These are phyloP conservation scores for Semaprochilodus insignis DNA, from an alignment of 2,797 vertebrate species.

Conservation along the genomic window DNA sequence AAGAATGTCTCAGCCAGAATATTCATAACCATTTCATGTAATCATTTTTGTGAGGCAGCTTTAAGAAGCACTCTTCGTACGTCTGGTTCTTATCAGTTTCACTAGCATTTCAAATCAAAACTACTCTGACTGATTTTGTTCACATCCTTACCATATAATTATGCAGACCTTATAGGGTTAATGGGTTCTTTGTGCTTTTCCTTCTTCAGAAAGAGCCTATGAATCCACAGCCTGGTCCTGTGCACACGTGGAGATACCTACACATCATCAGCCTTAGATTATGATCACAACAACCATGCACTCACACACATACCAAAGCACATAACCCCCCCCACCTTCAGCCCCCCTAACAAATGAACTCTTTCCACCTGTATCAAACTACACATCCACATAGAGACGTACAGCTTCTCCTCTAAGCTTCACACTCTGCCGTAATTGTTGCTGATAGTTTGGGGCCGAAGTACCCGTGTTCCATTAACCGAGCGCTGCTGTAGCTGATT, in stretches of 20 bases:
- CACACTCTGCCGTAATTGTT: slow-evolving; percentile 64
- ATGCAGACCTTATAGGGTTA: too few relatives aligned
- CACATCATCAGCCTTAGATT: slow-evolving; percentile 51
- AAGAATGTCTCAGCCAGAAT: too few relatives aligned
- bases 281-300: slow-evolving; percentile 20
- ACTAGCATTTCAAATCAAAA: too few relatives aligned
- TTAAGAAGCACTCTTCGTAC: too few relatives aligned
- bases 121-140: too few relatives aligned
- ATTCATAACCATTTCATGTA: too few relatives aligned
- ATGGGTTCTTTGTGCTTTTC: not conserved
- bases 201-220: not conserved
- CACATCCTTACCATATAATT: too few relatives aligned
- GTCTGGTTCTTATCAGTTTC: too few relatives aligned
- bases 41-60: too few relatives aligned
- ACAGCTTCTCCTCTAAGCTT: slow-evolving; percentile 30
- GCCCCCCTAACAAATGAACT: slow-evolving; percentile 19
- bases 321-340: slow-evolving; percentile 23
- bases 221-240: slow-evolving; percentile 27
- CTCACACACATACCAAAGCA: slow-evolving; percentile 16
- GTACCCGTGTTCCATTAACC: slow-evolving; percentile 80
- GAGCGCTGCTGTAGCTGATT: slow-evolving; percentile 73
- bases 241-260: slow-evolving; percentile 51
- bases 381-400: slow-evolving; percentile 6
- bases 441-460: slow-evolving; percentile 72
- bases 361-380: slow-evolving; percentile 26